Evolutionary conservation across 2,888 invertebrate species (phyloP), one percentile per base, ranked within the genome.

Genomic region (Apodemia zela): DNA sequence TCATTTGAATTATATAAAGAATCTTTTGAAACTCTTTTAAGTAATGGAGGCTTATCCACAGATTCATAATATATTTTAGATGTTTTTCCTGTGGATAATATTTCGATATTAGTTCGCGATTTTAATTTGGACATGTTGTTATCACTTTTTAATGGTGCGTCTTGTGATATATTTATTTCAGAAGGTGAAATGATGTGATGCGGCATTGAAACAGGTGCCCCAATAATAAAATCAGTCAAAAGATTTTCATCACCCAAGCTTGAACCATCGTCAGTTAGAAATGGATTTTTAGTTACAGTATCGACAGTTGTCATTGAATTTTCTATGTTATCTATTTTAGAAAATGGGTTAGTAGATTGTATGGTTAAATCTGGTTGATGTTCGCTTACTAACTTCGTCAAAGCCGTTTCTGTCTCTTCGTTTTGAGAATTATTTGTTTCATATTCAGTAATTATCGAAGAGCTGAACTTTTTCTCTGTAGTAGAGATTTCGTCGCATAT

Each of bases 201-300:
- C 25, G 89, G 89, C 17, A 90, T 76, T 47, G 91, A 90, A 45
- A 92, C 92, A n/a, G 92, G 92, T 57, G 91, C 92, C 51, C 92
- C 92, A 66, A 92, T 92, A 42, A 88, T 89, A 70, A 92, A 92
- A 17, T 67, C 65, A 45, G 38, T 61, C 10, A 45, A 29, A 18
- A 47, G 58, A 47, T 59, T 59, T 29, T 42, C 18, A 18, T 47
- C 17, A 59, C 21, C 35, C n/a, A 21, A 33, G 49, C 59, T n/a
- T 18, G 15, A 15, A 42, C 17, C 49, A 47, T 21, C 47, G 15
- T 59, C 49, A 18, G 33, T 35, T 47, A 57, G 8, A 8, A 57
- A 57, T 57, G 54, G 54, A 57, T 57, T 57, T 25, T 57, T 25
- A 15, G 54, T 57, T 57, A n/a, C 15, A 57, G 25, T 15, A 15